Conservation (phyloP, 2,113 vertebrate species). For the Onychostoma macrolepis region DNA sequence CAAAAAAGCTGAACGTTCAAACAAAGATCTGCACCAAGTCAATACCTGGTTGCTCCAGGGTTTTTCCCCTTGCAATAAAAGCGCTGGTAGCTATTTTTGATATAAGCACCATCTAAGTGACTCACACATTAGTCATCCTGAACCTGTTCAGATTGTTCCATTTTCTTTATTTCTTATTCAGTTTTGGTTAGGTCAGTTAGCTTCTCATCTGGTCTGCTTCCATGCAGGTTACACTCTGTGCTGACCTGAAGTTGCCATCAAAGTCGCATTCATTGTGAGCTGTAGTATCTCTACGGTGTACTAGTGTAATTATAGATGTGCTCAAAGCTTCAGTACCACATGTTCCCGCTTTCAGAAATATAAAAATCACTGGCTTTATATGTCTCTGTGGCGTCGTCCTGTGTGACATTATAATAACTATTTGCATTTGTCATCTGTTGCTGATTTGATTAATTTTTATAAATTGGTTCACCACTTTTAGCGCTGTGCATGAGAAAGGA, state of each 20-base stretch:
- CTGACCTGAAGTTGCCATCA: not conserved
- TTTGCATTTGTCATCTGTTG: not conserved
- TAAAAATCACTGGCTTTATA: not conserved
- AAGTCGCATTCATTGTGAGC: slow-evolving; percentile 1
- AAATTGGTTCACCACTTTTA: not conserved
- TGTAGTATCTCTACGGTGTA: not conserved
- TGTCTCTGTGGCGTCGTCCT: not conserved
- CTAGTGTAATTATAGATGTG: slow-evolving; percentile 3
- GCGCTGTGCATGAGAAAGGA: not conserved
- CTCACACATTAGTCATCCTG: not conserved
- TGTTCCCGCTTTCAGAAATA: slow-evolving; percentile 11
- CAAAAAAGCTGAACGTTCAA: not conserved
- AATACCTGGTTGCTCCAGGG: not conserved
- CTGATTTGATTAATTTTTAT: not conserved
- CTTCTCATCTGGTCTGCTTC: not conserved
- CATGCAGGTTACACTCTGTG: not conserved
- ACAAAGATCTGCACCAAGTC: not conserved
- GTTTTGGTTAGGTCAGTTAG: not conserved
- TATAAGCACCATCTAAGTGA: not conserved
- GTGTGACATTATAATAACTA: slow-evolving; percentile 5
- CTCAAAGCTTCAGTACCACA: not conserved
- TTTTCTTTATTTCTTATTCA: not conserved
- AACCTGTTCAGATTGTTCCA: not conserved
- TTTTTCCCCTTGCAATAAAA: not conserved
- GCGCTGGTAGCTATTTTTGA: not conserved